Evolutionary conservation across 2,888 invertebrate species (phyloP), one percentile per base, ranked within the genome.

Genomic region (Hydriomena furcata): DNA sequence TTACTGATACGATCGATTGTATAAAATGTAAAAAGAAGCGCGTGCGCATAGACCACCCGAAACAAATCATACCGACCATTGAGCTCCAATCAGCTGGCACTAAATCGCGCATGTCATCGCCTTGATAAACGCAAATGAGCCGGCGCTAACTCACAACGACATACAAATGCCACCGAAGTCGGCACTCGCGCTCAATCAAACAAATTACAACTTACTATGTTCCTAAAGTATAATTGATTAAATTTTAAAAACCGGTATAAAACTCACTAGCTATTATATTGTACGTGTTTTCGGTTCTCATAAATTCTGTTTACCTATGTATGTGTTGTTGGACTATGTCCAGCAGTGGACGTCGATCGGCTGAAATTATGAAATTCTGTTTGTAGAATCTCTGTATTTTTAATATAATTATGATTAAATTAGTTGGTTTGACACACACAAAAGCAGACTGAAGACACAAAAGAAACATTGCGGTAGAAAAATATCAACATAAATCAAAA

Each of bases 111-210:
- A 63, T 63, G 71, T 74, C 71, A 63, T 64, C 66, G 52, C 61
- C 55, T 67, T 64, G 71, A 74, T 74, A 71, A 68, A 70, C 65
- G 64, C 71, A 68, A 71, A 73, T 67, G 70, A 65, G 61, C 61
- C 52, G 66, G 55, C 66, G 63, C 58, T 62, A 71, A 71, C 71
- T 60, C 47, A 58, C 53, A 55, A 45, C 49, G 73, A 74, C 69
- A 71, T 62, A 59, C 60, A 53, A 66, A 71, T 73, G 73, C 75
- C 75, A 74, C 73, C 67, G 70, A 59, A 63, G 66, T 66, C 53
- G 64, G 36, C 17, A 52, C 13, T 36, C 46, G 43, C 44, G 36
- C 41, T 53, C 52, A 49, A 54, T 58, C 57, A 64, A 60, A 63
- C 61, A 58, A 60, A 65, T 61, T 63, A 54, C 51, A 45, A 50